Percentiles rank a stretch among this genome's conserved stretches.
phyloP scores from a whole-genome alignment of 92 coral and sea anemone species.

The Galaxea fascicularis region DNA sequence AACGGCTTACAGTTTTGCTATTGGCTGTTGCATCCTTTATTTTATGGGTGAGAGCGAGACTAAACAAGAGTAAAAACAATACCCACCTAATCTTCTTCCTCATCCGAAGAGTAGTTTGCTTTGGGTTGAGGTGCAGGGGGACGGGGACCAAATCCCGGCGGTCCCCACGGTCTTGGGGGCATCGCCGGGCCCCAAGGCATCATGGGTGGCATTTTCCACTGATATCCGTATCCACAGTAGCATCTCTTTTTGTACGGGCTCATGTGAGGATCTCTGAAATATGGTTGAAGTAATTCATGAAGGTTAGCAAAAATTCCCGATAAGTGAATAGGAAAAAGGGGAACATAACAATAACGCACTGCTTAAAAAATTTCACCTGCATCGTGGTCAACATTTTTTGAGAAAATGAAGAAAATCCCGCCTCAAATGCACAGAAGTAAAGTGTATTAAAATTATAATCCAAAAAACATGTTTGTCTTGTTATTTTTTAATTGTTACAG shows the following conservation, averaged over 20 bases:
- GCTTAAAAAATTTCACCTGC: neutral
- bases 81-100: conserved; percentile 30
- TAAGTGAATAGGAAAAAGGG: neutral
- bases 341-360: neutral
- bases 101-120: conserved; percentile 17
- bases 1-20: neutral
- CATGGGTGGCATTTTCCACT: neutral
- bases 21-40: neutral
- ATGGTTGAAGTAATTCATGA: neutral
- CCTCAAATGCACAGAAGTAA: no score
- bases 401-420: no score
- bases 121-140: neutral
- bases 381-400: no score
- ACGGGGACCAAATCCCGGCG: neutral
- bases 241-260: conserved; percentile 12
- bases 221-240: conserved; percentile 13
- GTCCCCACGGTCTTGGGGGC: neutral
- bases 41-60: neutral
- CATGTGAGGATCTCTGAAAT: conserved; percentile 34
- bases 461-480: no score
- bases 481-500: no score
- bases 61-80: no score
- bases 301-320: neutral
- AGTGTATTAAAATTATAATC: no score
- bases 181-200: neutral